These are phyloP conservation scores for Limosa lapponica DNA, from an alignment of 2,797 vertebrate species.

Conservation along the genomic window DNA sequence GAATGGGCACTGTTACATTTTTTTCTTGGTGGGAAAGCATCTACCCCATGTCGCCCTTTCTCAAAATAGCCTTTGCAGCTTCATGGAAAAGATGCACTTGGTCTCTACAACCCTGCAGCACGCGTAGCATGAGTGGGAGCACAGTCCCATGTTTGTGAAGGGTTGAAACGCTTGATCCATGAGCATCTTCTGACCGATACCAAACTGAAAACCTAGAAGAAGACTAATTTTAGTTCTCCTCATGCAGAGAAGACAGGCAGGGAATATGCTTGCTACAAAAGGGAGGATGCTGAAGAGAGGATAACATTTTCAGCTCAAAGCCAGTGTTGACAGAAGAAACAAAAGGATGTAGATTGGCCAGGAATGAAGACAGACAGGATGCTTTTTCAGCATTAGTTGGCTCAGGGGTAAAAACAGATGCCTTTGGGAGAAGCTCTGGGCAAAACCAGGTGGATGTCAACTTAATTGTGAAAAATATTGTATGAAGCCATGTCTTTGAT, in stretches of 20 bases:
- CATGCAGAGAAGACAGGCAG: background rate
- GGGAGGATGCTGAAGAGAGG: background rate
- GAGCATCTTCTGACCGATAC: background rate
- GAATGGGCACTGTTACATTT: background rate
- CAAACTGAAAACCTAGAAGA: background rate
- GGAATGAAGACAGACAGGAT: background rate
- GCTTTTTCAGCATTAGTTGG: background rate
- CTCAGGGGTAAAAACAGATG: background rate
- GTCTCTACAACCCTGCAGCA: background rate
- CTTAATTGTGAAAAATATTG: background rate
- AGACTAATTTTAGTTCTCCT: background rate
- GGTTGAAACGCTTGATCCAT: background rate
- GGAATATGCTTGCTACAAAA: background rate
- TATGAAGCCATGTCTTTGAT: background rate
- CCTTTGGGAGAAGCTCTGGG: background rate
- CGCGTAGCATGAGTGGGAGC: rapidly evolving
- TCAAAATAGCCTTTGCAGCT: background rate
- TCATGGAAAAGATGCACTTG: background rate
- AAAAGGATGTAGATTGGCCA: background rate
- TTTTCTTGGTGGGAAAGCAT: background rate
- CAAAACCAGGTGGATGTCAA: background rate
- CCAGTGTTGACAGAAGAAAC: background rate
- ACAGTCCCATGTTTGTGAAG: background rate
- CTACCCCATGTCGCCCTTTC: background rate
- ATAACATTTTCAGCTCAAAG: background rate